Conservation (phyloP, 1,140 invertebrate genomes). For the Cherax quadricarinatus region DNA sequence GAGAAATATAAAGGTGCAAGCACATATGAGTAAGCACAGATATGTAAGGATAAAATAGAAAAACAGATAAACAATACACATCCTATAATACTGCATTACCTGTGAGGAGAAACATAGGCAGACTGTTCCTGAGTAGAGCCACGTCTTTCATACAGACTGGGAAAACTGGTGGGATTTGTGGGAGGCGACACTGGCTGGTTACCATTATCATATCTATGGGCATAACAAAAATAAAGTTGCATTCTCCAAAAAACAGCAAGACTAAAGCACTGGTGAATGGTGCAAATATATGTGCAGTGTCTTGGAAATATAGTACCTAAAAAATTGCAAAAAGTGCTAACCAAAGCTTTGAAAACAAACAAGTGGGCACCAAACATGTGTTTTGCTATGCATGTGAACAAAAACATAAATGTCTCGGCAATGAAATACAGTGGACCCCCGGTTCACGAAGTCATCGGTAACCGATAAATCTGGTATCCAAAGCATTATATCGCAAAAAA, state of each 20-base stretch:
- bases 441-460: too few species aligned
- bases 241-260: not conserved
- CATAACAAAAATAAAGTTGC: not conserved
- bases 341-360: too few species aligned
- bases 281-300: too few species aligned
- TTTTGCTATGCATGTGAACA: too few species aligned
- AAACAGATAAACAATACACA: not conserved
- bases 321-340: too few species aligned
- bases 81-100: conserved; percentile 21
- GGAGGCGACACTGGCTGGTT: conserved; percentile 57
- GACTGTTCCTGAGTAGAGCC: conserved; percentile 55
- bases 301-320: too few species aligned
- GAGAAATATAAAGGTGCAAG: not conserved
- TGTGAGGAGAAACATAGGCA: conserved; percentile 44
- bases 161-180: conserved; percentile 50
- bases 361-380: too few species aligned
- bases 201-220: conserved; percentile 59
- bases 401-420: too few species aligned
- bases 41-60: not conserved
- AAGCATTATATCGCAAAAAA: too few species aligned
- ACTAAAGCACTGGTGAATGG: not conserved
- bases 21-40: not conserved
- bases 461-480: too few species aligned
- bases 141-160: conserved; percentile 51
- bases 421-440: too few species aligned